Evolutionary conservation across 2,888 invertebrate genomes (phyloP).

Genomic region (Reticulitermes lucifugus): DNA sequence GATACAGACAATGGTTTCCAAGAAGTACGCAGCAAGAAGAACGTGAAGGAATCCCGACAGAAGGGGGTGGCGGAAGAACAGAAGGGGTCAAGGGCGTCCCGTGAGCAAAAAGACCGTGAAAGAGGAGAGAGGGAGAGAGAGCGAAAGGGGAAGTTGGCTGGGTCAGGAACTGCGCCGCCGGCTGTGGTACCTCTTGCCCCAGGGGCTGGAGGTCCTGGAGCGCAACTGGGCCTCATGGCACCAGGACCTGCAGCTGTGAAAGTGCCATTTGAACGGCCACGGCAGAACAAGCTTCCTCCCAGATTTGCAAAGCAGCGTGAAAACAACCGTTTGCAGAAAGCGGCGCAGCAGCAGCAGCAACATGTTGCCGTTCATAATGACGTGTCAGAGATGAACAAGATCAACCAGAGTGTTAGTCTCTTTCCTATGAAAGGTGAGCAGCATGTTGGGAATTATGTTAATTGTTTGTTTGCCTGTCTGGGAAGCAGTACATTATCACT

Average conservation of each 20-base stretch:
- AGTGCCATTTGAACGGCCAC: conserved; percentile 58
- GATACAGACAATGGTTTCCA: conserved; percentile 77
- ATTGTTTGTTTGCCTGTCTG: neutral
- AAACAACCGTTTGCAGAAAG: conserved; percentile 66
- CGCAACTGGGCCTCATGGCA: neutral
- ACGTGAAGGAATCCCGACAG: conserved; percentile 67
- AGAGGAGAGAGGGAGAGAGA: conserved; percentile 57
- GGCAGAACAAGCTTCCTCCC: conserved; percentile 78
- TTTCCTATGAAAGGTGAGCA: conserved; percentile 57
- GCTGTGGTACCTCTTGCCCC: conserved; percentile 45
- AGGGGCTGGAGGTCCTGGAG: neutral
- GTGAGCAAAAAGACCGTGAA: conserved; percentile 58
- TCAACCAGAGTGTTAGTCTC: conserved; percentile 56
- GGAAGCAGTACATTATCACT: conserved; percentile 40
- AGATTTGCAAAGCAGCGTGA: conserved; percentile 82
- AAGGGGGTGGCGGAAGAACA: conserved; percentile 57
- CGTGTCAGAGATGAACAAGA: conserved; percentile 57
- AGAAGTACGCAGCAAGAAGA: conserved; percentile 86
- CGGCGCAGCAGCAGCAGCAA: conserved; percentile 56
- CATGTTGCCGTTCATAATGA: conserved; percentile 53
- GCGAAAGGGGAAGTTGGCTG: conserved; percentile 57
- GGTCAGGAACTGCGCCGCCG: conserved; percentile 60
- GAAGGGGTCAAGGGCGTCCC: conserved; percentile 58
- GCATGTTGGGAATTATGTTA: neutral
- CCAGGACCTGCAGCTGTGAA: conserved; percentile 43